Evolutionary conservation across 1,140 invertebrate species (phyloP), one percentile per base, ranked within the genome.

Genomic region (Aphelenchoides besseyi): DNA sequence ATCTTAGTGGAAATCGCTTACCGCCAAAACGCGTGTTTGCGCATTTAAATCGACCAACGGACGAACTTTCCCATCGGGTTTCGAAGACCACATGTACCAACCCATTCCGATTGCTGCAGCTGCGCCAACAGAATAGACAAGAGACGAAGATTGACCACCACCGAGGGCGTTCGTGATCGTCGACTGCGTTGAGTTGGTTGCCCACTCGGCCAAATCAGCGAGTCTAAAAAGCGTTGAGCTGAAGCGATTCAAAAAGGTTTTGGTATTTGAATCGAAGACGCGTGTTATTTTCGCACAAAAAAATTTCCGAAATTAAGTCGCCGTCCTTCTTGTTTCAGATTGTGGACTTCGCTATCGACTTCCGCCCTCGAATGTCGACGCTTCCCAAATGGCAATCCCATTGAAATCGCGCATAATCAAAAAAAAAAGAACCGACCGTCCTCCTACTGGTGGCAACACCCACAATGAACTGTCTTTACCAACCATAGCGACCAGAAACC

Each of bases 31-130:
- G 32, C 76, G 67, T 53, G 76, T 78, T 52, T 78, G 76, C 33
- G 67, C 54, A 12, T 78, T 48, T 5, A 69, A 62, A 28, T 78
- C 74, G 29, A 78, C 77, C 12, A 78, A 29, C 23, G 79, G 76
- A 28, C 23, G 63, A 18, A 78, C 63, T 26, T 78, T 76, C 18
- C 66, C 70, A 3, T 26, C 29, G 12, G 74, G 57, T 23, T 48
- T 76, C 74, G 64, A 75, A 41, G 77, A 30, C 75, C 75, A 76
- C n/a, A n/a, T n/a, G 30, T 64, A 79, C 3, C 79, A 41, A n/a
- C 75, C 77, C 75, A 76, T 76, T 2, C 73, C 74, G 30, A 72
- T 76, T 28, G 76, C 37, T 2, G 75, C 71, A 5, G 75, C 75
- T 32, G 74, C 74, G 5, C 74, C 74, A 32, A 79, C 64, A 28